phyloP scores from a whole-genome alignment of 2,797 vertebrate genomes.

The Hipposideros larvatus region DNA sequence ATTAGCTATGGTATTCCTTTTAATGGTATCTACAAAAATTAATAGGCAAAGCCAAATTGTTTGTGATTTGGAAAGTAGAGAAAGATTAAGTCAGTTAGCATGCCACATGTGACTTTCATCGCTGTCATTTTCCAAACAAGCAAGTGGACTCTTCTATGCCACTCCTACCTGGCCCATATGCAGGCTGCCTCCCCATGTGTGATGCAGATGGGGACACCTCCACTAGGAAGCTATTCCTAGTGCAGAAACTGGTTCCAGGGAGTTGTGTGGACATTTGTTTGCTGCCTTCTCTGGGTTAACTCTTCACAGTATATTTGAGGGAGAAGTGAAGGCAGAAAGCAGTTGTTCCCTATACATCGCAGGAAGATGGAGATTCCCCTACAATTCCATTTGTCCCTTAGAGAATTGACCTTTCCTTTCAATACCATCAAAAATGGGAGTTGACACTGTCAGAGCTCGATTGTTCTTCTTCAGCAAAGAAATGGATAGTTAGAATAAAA shows the following conservation, averaged over 20 bases:
- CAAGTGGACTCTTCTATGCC: background rate
- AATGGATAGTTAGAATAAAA: constrained; percentile 29
- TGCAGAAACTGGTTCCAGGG: background rate
- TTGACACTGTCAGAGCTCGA: background rate
- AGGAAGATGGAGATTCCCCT: background rate
- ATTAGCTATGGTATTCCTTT: constrained; percentile 86
- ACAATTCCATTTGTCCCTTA: background rate
- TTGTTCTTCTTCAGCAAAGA: constrained; percentile 20
- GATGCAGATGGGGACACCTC: constrained; percentile 39
- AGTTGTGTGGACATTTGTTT: background rate
- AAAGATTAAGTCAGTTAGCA: constrained; percentile 53
- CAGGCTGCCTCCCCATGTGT: constrained; percentile 22
- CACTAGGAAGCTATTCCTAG: background rate
- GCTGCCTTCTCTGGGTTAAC: background rate
- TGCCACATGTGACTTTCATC: background rate
- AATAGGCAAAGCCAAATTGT: constrained; percentile 86
- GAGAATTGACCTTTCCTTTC: background rate
- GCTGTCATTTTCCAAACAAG: background rate
- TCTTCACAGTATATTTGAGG: background rate
- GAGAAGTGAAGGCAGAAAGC: background rate
- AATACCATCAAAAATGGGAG: background rate
- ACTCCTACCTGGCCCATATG: constrained; percentile 31
- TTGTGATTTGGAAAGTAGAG: constrained; percentile 80
- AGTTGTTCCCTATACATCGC: background rate
- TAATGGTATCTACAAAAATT: constrained; percentile 88